Percentiles rank a stretch among this genome's conserved stretches.
These are phyloP conservation scores for Aplysina aerophoba DNA, from an alignment of 37 sponge, comb jelly and placozoan genomes.

Conservation along the genomic window DNA sequence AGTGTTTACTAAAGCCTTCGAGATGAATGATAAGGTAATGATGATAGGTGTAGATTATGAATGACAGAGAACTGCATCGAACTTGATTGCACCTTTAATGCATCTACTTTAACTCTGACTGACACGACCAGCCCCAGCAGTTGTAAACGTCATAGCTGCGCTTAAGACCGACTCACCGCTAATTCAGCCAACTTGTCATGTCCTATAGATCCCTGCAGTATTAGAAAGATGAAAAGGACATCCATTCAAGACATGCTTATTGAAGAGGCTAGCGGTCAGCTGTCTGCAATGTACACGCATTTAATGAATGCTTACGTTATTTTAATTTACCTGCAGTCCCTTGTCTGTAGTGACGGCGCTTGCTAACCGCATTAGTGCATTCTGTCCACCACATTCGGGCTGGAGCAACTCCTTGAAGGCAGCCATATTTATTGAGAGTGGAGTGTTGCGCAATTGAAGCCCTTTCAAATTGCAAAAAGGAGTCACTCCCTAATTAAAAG, in stretches of 20 bases:
- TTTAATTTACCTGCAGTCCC: slow-evolving; percentile 9
- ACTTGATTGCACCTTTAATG: too few relatives aligned
- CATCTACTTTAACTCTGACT: too few relatives aligned
- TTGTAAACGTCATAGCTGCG: too few relatives aligned
- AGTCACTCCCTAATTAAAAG: neutral
- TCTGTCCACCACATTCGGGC: slow-evolving; percentile 24
- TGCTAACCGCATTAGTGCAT: slow-evolving; percentile 19
- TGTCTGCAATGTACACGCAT: neutral
- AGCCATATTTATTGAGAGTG: neutral
- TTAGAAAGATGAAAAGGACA: neutral
- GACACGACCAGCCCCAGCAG: too few relatives aligned
- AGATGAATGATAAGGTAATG: too few relatives aligned
- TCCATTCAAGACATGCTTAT: too few relatives aligned
- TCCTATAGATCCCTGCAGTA: slow-evolving; percentile 45
- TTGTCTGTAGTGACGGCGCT: slow-evolving; percentile 24
- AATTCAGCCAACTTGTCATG: slow-evolving; percentile 63
- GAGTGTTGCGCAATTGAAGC: neutral
- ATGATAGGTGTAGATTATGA: too few relatives aligned
- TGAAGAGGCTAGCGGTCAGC: neutral
- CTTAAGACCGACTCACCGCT: slow-evolving; percentile 37
- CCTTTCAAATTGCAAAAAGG: too few relatives aligned
- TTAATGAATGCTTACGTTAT: neutral
- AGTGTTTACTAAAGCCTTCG: too few relatives aligned
- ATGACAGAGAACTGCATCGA: too few relatives aligned
- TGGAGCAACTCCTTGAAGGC: slow-evolving; percentile 23